A percentile compares a stretch with the other conserved stretches of the same genome.
Evolutionary conservation across 2,888 invertebrate genomes (phyloP).

Genomic region (Neoitamus cyanurus): DNA sequence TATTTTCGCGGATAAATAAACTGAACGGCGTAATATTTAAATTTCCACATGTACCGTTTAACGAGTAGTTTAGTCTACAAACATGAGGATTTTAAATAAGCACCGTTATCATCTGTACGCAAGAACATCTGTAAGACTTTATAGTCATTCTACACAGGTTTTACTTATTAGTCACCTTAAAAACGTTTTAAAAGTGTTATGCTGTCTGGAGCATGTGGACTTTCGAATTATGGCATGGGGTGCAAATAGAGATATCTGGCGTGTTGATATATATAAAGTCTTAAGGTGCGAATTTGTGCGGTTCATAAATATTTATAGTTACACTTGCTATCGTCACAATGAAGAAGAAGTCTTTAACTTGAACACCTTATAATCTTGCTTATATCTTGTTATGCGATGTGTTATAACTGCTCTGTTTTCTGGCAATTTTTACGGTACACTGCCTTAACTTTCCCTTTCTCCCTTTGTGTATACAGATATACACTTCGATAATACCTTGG

Average conservation of each 20-base stretch:
- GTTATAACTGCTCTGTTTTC: too few relatives aligned
- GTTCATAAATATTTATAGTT: neutral
- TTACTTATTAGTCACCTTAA: neutral
- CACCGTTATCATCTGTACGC: neutral
- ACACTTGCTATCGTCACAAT: neutral
- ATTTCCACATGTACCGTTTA: too few relatives aligned
- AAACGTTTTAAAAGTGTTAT: too few relatives aligned
- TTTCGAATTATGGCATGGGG: neutral
- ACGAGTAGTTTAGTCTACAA: too few relatives aligned
- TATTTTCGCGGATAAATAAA: too few relatives aligned
- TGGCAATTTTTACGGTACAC: too few relatives aligned
- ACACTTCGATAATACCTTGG: too few relatives aligned
- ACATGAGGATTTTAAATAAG: neutral
- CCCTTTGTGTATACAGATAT: too few relatives aligned
- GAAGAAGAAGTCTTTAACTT: neutral
- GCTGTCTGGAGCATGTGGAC: neutral
- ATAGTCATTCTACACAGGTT: neutral
- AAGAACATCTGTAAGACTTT: neutral
- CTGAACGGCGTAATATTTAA: too few relatives aligned
- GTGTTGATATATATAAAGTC: neutral
- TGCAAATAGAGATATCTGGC: neutral
- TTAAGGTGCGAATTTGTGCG: neutral
- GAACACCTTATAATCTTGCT: too few relatives aligned
- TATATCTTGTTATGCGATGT: too few relatives aligned
- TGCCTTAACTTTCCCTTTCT: too few relatives aligned